phyloP scores from a whole-genome alignment of 2,888 invertebrate genomes.

The Mythimna vitellina region DNA sequence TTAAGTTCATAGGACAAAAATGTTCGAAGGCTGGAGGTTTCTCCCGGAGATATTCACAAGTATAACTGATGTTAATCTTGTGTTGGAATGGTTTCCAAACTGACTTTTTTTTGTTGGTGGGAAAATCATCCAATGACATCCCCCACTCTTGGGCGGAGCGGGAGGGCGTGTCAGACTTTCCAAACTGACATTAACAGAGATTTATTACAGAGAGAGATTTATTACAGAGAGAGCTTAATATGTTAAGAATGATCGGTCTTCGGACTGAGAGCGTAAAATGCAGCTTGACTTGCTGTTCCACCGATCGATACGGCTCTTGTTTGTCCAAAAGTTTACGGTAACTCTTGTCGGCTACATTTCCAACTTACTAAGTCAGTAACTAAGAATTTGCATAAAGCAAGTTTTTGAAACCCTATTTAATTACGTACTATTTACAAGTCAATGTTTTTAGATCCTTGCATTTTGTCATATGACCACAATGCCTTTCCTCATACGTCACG shows the following conservation, averaged over 20 bases:
- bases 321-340: neutral
- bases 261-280: neutral
- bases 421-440: neutral
- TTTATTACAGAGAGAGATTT: no score
- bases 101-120: no score
- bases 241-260: neutral
- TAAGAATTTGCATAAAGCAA: neutral
- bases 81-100: no score
- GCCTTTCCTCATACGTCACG: neutral
- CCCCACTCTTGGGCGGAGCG: no score
- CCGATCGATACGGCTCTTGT: constrained; percentile 3
- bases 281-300: constrained; percentile 1
- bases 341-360: neutral
- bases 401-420: neutral
- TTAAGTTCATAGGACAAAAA: neutral
- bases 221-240: neutral
- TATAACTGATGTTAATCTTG: no score
- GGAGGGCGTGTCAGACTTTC: no score
- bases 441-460: neutral
- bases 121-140: no score
- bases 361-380: neutral
- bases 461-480: neutral
- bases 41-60: neutral
- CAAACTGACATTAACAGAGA: no score
- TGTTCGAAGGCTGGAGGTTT: neutral